phyloP scores from a whole-genome alignment of 1,140 invertebrate species.

The Drosophila funebris region DNA sequence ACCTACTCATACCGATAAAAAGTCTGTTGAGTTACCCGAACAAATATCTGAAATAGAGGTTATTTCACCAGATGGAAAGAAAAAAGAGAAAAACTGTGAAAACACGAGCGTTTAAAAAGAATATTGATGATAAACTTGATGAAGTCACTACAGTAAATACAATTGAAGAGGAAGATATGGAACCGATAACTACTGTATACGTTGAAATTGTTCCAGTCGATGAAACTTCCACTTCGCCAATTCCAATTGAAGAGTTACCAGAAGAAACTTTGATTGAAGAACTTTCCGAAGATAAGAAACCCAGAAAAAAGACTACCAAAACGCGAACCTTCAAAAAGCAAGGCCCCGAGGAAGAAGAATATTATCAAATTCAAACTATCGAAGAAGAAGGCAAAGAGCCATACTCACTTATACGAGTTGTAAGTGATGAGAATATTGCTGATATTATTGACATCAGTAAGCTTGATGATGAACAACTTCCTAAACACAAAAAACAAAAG shows the following conservation, averaged over 20 bases:
- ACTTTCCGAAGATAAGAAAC: conserved; percentile 74
- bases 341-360: conserved; percentile 70
- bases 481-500: conserved; percentile 73
- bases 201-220: conserved; percentile 61
- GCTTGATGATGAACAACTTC: conserved; percentile 75
- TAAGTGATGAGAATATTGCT: conserved; percentile 79
- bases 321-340: conserved; percentile 80
- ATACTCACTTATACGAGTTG: conserved; percentile 75
- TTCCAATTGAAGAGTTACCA: conserved; percentile 72
- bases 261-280: conserved; percentile 84
- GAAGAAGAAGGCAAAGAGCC: conserved; percentile 84
- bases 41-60: conserved; percentile 83
- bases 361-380: conserved; percentile 82
- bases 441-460: conserved; percentile 82
- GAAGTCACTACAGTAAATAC: conserved; percentile 80
- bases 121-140: conserved; percentile 59
- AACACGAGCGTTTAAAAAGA: conserved; percentile 69
- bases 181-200: conserved; percentile 61
- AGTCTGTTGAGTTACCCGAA: conserved; percentile 74
- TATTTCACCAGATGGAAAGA: conserved; percentile 62
- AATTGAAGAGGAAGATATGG: conserved; percentile 80
- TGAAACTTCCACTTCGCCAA: conserved; percentile 50
- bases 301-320: conserved; percentile 79
- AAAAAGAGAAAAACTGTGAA: conserved; percentile 80
- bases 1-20: conserved; percentile 12